Conservation (phyloP, 2,888 invertebrate species). For the Zygaena filipendulae region DNA sequence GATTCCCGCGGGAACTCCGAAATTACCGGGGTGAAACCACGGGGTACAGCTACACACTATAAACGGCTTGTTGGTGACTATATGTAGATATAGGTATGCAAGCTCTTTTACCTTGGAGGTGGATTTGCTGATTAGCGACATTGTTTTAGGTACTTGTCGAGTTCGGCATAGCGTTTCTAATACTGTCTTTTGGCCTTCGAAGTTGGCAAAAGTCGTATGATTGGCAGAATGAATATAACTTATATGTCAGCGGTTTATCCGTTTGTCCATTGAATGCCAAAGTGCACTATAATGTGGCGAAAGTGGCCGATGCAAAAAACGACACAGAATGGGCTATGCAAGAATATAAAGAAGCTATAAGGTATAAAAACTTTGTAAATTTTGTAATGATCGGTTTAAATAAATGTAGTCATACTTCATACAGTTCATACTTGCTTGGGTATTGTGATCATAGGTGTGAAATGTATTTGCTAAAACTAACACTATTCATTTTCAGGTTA, state of each 20-base stretch:
- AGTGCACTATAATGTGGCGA: slow-evolving; percentile 92
- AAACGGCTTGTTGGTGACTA: too few species aligned
- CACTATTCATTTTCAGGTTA: slow-evolving; percentile 65
- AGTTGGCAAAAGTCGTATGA: slow-evolving; percentile 75
- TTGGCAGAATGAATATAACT: slow-evolving; percentile 82
- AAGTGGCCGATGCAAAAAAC: slow-evolving; percentile 82
- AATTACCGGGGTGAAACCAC: too few species aligned
- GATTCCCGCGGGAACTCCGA: too few species aligned
- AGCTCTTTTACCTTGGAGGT: too few species aligned
- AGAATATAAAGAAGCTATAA: slow-evolving; percentile 82
- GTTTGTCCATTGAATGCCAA: slow-evolving; percentile 97
- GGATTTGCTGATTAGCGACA: too few species aligned
- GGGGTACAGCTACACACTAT: too few species aligned
- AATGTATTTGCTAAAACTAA: too few species aligned
- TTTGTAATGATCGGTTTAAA: slow-evolving; percentile 1
- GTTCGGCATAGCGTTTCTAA: too few species aligned
- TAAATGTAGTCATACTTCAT: neutral
- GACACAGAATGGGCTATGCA: slow-evolving; percentile 74
- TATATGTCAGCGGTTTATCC: slow-evolving; percentile 83
- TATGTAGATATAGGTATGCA: too few species aligned
- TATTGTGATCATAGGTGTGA: too few species aligned
- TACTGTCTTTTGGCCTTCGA: slow-evolving; percentile 29
- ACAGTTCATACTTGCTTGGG: too few species aligned
- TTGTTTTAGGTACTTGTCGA: too few species aligned
- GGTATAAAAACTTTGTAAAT: slow-evolving; percentile 49